Base-by-base conservation (phyloP, 2,888 invertebrate species). In the Zelleria hepariella region DNA sequence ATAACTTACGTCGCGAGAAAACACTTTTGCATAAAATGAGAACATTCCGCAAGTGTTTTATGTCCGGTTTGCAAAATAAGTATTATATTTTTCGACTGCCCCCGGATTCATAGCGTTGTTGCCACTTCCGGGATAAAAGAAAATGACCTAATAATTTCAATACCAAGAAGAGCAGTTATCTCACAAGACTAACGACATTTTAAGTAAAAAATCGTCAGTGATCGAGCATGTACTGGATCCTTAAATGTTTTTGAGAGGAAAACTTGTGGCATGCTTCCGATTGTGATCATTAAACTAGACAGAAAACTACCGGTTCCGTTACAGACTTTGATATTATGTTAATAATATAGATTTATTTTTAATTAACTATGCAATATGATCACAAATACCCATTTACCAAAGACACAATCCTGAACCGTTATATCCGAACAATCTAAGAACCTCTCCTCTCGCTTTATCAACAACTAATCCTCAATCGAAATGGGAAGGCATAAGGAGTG, bases 341-440 rank as follows among this genome's bases (percentile, higher is more conserved):
- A 78, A 78, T 83, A 82, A 80, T 82, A 82, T 80, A 84, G 75
- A 73, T 78, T 80, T 78, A 71, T 72, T 73, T 80, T 77, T 77
- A 84, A 61, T 78, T 75, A 83, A 81, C 83, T 85, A 85, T 84
- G 82, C 80, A 85, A 78, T 77, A 84, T 81, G 83, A 85, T 86
- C 86, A 86, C 86, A 86, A 75, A 82, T 81, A 82, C 80, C 84
- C 84, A 83, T 79, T 77, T 81, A 82, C 83, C 83, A 75, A 82
- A 81, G 81, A 82, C 81, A 80, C 80, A 75, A 76, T 78, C 80
- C 77, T 67, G 71, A 77, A 80, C 77, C 69, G 55, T 42, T 42
- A 10, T 15, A 42, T 42, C 15, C 15, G 32, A 42, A 42, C 32
- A 42, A 42, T 42, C 32, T 42, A 42, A 15, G 15, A 42, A 42